These are phyloP conservation scores for Hassar affinis DNA, from an alignment of 2,113 vertebrate species.

Conservation along the genomic window DNA sequence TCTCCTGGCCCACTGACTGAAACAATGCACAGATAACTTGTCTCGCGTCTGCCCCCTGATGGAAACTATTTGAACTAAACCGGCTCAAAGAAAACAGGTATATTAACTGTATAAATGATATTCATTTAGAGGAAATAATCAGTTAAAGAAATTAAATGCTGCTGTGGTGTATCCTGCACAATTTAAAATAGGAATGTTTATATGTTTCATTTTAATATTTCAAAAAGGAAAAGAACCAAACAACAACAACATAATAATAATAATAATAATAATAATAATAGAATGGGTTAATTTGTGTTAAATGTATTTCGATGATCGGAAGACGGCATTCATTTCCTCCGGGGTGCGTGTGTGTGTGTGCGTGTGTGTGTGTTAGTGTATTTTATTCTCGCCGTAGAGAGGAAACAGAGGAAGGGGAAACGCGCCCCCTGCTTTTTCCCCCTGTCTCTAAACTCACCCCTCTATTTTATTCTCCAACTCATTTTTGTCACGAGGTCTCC, in stretches of 20 bases:
- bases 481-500: slow-evolving; percentile 74
- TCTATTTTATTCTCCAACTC: slow-evolving; percentile 66
- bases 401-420: slow-evolving; percentile 65
- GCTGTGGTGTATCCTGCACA: not conserved
- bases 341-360: slow-evolving; percentile 13
- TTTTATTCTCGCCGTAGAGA: not conserved
- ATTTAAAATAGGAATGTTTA: not conserved
- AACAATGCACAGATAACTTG: slow-evolving; percentile 10
- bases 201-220: not conserved
- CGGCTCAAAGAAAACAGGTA: slow-evolving; percentile 8
- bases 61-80: slow-evolving; percentile 57
- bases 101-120: not conserved
- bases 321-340: not conserved
- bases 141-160: not conserved
- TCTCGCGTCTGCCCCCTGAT: slow-evolving; percentile 54
- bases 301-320: not conserved
- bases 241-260: not conserved
- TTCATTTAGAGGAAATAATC: not conserved
- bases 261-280: not conserved
- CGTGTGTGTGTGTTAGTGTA: not conserved
- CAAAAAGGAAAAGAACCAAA: not conserved
- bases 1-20: slow-evolving; percentile 3
- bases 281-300: not conserved
- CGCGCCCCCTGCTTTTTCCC: slow-evolving; percentile 63
- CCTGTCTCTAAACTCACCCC: slow-evolving; percentile 65